Conservation (phyloP, 2,797 vertebrate species). For the Lacerta agilis region DNA sequence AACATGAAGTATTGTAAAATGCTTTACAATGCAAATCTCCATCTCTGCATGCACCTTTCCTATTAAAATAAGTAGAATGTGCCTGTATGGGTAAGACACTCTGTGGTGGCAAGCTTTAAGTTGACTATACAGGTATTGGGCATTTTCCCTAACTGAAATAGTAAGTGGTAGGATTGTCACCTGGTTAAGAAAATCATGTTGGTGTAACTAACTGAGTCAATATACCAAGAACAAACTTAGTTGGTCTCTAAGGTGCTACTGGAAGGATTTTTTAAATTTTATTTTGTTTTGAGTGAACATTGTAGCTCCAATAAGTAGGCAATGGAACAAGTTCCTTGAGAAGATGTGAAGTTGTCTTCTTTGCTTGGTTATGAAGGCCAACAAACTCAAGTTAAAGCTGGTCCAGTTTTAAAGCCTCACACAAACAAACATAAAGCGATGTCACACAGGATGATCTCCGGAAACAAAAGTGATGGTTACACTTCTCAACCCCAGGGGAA, state of each 20-base stretch:
- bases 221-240: too few species aligned
- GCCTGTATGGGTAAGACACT: not conserved
- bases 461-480: too few species aligned
- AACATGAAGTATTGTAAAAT: not conserved
- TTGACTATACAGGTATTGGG: not conserved
- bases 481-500: not conserved
- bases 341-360: not conserved
- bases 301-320: not conserved
- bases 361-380: not conserved
- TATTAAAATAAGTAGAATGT: not conserved
- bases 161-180: not conserved
- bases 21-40: not conserved
- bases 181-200: not conserved
- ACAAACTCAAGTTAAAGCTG: not conserved
- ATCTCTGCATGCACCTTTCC: not conserved
- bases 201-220: too few species aligned
- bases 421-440: not conserved
- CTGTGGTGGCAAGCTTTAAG: not conserved
- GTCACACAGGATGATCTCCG: not conserved
- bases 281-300: too few species aligned
- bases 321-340: not conserved
- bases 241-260: too few species aligned
- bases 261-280: too few species aligned
- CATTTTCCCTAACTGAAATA: not conserved
- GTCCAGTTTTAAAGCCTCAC: not conserved